These are phyloP conservation scores for Scleropages formosus DNA, from an alignment of 2,797 vertebrate species.

Conservation along the genomic window DNA sequence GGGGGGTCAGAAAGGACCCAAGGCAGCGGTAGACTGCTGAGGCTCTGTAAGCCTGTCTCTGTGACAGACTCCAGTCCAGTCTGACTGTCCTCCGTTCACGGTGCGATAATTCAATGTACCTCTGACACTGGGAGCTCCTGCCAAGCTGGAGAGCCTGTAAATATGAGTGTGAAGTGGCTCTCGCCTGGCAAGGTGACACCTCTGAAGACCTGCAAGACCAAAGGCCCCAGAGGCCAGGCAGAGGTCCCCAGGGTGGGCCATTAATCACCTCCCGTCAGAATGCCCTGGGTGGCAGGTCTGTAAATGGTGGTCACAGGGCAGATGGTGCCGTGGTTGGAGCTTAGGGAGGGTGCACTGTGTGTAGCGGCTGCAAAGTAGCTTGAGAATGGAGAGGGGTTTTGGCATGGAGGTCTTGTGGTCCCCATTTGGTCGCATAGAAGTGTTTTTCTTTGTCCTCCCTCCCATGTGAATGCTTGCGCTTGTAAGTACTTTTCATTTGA, in stretches of 20 bases:
- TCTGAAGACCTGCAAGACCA: slow-evolving; percentile 1
- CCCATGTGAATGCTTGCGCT: no score
- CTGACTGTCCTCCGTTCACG: not conserved
- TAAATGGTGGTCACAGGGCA: no score
- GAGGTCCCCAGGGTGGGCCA: not conserved
- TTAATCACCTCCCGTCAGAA: not conserved
- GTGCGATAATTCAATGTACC: slow-evolving; percentile 15
- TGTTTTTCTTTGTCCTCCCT: no score
- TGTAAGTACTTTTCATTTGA: no score
- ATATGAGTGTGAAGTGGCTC: slow-evolving; percentile 9
- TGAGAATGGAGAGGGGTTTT: not conserved
- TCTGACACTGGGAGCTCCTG: not conserved
- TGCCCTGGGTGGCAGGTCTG: no score
- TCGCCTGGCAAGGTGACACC: slow-evolving; percentile 2
- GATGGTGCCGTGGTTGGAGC: no score
- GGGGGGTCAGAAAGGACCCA: no score
- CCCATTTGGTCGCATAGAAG: no score
- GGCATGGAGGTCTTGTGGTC: not conserved
- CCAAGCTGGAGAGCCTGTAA: not conserved
- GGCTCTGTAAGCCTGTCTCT: no score
- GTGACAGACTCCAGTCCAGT: no score
- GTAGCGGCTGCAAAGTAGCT: no score
- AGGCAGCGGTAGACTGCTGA: no score
- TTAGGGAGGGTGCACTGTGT: not conserved
- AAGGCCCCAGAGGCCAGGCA: not conserved